A percentile compares a stretch with the other conserved stretches of the same genome.
These are phyloP conservation scores for Bufotes viridis DNA, from an alignment of 2,797 vertebrate genomes.

Conservation along the genomic window DNA sequence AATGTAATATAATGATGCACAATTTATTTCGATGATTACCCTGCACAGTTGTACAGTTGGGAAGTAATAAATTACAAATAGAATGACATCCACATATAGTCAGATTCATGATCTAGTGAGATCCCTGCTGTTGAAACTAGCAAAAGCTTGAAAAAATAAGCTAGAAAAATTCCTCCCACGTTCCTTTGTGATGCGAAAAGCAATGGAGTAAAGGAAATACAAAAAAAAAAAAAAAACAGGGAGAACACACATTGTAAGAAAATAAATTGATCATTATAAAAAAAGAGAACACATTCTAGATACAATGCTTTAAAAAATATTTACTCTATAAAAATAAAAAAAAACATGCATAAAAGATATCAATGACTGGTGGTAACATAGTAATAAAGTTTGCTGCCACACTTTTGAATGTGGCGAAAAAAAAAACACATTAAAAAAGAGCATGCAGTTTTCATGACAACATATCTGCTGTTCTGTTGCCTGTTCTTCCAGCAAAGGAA, in stretches of 20 bases:
- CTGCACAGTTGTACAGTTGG: slow-evolving; percentile 14
- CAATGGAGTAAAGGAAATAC: background rate
- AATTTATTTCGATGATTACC: slow-evolving; percentile 38
- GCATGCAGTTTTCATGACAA: too few relatives aligned
- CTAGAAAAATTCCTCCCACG: slow-evolving; percentile 36
- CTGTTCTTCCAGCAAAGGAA: too few relatives aligned
- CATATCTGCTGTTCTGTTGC: too few relatives aligned
- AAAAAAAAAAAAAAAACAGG: background rate
- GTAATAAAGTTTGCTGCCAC: background rate
- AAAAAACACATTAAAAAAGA: background rate
- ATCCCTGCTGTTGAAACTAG: slow-evolving; percentile 32
- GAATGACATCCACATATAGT: slow-evolving; percentile 12
- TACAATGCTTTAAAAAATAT: background rate
- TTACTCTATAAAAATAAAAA: too few relatives aligned
- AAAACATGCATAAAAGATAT: background rate
- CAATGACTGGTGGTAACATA: background rate
- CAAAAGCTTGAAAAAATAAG: slow-evolving; percentile 23
- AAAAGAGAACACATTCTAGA: background rate
- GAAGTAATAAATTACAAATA: slow-evolving; percentile 35
- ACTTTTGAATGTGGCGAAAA: background rate
- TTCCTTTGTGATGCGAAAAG: background rate
- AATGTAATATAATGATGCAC: slow-evolving; percentile 1
- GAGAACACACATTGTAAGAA: background rate
- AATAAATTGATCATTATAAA: background rate
- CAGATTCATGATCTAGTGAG: slow-evolving; percentile 34